phyloP scores from a whole-genome alignment of 2,888 invertebrate genomes.

The Phengaris arion region DNA sequence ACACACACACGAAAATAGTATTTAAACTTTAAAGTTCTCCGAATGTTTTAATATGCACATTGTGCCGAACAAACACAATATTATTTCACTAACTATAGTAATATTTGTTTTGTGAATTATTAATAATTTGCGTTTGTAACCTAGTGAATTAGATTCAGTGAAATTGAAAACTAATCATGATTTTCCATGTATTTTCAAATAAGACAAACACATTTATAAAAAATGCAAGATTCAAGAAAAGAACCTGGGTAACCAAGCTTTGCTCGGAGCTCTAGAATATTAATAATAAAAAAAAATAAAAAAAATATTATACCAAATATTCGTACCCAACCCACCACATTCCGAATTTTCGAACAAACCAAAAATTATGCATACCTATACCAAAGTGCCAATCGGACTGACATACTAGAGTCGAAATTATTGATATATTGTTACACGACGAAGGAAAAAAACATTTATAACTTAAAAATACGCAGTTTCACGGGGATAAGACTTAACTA shows the following conservation, averaged over 20 bases:
- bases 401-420: no score
- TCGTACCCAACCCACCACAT: no score
- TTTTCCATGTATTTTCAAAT: constrained; percentile 1
- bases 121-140: constrained; percentile 16
- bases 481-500: no score
- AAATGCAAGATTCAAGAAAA: constrained; percentile 33
- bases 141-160: not conserved
- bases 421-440: no score
- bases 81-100: constrained; percentile 4
- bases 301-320: no score
- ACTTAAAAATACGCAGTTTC: no score
- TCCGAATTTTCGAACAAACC: no score
- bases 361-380: no score
- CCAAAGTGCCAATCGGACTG: no score
- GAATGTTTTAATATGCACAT: not conserved
- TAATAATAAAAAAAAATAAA: no score
- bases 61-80: constrained; percentile 6
- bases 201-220: not conserved
- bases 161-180: constrained; percentile 15
- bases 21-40: not conserved
- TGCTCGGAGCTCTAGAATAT: no score
- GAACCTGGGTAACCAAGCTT: constrained; percentile 32
- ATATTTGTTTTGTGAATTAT: constrained; percentile 14
- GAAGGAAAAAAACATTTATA: no score
- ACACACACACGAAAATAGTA: not conserved